Evolutionary conservation across 2,797 vertebrate genomes (phyloP), one percentile per base, ranked within the genome.

Genomic region (Acipenser oxyrinchus): DNA sequence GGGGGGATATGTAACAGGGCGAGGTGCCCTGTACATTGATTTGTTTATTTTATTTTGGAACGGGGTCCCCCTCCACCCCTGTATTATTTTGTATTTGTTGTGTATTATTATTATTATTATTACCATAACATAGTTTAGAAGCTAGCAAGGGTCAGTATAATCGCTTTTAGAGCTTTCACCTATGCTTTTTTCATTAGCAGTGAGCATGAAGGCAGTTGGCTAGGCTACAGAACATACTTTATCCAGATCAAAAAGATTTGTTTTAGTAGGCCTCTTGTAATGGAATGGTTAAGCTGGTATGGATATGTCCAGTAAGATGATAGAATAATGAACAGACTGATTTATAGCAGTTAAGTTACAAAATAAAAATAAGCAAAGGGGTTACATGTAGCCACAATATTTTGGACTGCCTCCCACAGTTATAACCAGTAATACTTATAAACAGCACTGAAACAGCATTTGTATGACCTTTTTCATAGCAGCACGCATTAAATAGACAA

Each of bases 261-360:
- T 12, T 72, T 66, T 73, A 68, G n/a, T 5, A 51, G 69, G 64
- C 62, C 64, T 64, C 66, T 59, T 23, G 68, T 71, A 63, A 61
- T 72, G 71, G 65, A 10, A 59, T 59, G 66, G 51, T 64, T 66
- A 73, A 71, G 10, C 6, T 18, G 50, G 18, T 67, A 10, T 48
- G 71, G 78, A 71, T 63, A 69, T 69, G 66, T 67, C 66, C 49
- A 72, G 72, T 66, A 71, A 74, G 71, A 73, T 13, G 71, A 63
- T 71, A 69, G 77, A 81, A 79, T 69, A 73, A 69, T 0, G 48
- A 70, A 62, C 0, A 75, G 48, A 59, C 66, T 68, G 0, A 64
- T 71, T 64, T 66, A 71, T 67, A 69, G 72, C 68, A 68, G 63
- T n/a, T 66, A 52, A 68, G 66, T 0, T 48, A 51, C 18, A 18